Evolutionary conservation across 2,113 vertebrate species (phyloP).

Genomic region (Paramormyrops kingsleyae): DNA sequence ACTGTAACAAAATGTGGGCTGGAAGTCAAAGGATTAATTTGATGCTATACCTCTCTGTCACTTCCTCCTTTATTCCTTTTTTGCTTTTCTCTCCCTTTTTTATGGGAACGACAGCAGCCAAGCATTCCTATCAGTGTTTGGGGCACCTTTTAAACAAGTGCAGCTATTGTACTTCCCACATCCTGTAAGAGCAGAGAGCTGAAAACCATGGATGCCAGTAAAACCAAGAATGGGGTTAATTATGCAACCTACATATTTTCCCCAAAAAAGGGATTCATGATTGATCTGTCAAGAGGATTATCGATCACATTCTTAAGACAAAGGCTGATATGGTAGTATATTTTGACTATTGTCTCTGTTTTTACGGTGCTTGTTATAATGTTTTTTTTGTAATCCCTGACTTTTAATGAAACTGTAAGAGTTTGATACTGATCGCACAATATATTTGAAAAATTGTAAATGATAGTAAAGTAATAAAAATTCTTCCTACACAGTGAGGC

Average conservation of each 20-base stretch:
- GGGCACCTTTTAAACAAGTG: not conserved
- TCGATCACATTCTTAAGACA: not conserved
- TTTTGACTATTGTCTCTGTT: not conserved
- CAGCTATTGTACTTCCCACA: not conserved
- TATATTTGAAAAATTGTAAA: not conserved
- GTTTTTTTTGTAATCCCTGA: not conserved
- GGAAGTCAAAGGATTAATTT: not conserved
- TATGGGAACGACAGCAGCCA: not conserved
- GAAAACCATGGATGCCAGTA: not conserved
- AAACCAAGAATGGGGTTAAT: not conserved
- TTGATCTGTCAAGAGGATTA: not conserved
- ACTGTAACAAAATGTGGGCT: not conserved
- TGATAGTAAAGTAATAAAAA: not conserved
- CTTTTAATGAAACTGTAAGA: not conserved
- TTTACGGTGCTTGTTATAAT: not conserved
- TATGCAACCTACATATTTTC: not conserved
- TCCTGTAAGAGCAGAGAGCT: not conserved
- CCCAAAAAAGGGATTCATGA: not conserved
- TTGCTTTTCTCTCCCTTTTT: not conserved
- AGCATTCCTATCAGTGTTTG: not conserved
- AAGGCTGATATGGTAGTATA: not conserved
- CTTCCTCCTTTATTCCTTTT: not conserved
- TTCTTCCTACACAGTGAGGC: not conserved
- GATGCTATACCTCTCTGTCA: conserved; percentile 10
- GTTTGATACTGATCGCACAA: not conserved